Conservation (phyloP, 2,888 invertebrate genomes). For the Coecobrya sp. region DNA sequence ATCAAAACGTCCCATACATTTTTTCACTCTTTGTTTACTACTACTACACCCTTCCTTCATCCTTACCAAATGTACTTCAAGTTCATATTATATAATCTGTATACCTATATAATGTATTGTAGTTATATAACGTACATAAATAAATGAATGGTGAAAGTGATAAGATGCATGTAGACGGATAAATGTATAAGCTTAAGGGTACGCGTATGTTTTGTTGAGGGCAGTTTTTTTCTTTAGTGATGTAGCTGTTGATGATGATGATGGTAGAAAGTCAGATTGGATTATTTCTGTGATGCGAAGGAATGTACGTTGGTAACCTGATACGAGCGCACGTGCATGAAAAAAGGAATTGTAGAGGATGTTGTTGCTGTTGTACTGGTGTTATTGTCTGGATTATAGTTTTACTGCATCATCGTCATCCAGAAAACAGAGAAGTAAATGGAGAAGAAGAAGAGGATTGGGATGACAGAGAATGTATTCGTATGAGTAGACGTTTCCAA, state of each 20-base stretch:
- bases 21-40: constrained; percentile 40
- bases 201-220: background rate
- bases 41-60: background rate
- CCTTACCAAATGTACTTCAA: constrained; percentile 1
- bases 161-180: background rate
- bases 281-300: constrained; percentile 28
- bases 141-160: background rate
- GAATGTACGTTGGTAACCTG: constrained; percentile 14
- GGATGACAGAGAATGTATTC: background rate
- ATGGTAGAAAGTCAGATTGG: constrained; percentile 20
- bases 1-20: constrained; percentile 59
- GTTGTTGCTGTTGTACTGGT: constrained; percentile 14
- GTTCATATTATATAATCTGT: too few species aligned
- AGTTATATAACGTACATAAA: background rate
- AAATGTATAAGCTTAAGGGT: background rate
- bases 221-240: constrained; percentile 18
- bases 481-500: too few species aligned
- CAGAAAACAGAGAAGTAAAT: constrained; percentile 1
- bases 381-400: constrained; percentile 11
- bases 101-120: too few species aligned
- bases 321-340: constrained; percentile 49
- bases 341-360: constrained; percentile 20
- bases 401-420: constrained; percentile 8
- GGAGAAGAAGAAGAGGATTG: constrained; percentile 19
- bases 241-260: background rate